Evolutionary conservation across 35 echinoderm and acorn worm genomes (phyloP).

Genomic region (Lytechinus pictus): DNA sequence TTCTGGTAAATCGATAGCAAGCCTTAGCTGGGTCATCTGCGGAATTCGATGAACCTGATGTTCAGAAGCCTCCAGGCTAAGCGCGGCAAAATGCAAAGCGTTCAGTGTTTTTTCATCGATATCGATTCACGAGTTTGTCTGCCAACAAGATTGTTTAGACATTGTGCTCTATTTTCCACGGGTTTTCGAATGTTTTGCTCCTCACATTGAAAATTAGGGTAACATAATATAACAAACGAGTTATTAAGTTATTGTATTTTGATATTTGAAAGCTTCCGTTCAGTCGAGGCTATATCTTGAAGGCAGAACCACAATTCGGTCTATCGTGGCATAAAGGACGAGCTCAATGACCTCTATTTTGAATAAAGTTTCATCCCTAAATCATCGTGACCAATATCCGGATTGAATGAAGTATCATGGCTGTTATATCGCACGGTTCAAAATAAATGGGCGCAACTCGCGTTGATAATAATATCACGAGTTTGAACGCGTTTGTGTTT

Average conservation of each 20-base stretch:
- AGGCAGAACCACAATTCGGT: not conserved
- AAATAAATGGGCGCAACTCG: not conserved
- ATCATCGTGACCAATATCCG: not conserved
- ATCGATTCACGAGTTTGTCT: constrained; percentile 20
- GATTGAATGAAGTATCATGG: not conserved
- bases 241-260: not conserved
- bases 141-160: constrained; percentile 19
- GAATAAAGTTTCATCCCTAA: too few species aligned
- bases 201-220: not conserved
- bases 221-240: not conserved
- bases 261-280: not conserved
- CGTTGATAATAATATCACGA: not conserved
- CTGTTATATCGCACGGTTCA: not conserved
- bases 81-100: constrained; percentile 41
- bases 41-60: not conserved
- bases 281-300: not conserved
- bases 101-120: not conserved
- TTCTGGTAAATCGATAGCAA: not conserved
- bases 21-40: not conserved
- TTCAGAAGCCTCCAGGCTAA: constrained; percentile 3
- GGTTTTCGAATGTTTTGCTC: not conserved
- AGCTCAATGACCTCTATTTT: too few species aligned
- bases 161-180: not conserved
- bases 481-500: not conserved
- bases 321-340: too few species aligned